Evolutionary conservation across 92 coral and sea anemone genomes (phyloP).

Genomic region (Palythoa caribaeorum): DNA sequence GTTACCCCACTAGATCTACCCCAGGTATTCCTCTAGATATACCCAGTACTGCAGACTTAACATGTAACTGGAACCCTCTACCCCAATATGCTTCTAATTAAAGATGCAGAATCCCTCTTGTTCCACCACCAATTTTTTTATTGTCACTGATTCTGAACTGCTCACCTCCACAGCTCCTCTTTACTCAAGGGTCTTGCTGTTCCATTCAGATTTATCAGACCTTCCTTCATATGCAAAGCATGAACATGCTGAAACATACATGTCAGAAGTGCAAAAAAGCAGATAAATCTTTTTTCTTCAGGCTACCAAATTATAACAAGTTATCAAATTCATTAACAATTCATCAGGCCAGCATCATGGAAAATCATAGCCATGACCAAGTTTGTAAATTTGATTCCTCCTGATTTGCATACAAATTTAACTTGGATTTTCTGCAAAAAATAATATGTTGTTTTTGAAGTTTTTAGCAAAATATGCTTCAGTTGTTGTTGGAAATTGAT

Average conservation of each 20-base stretch:
- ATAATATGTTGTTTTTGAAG: no score
- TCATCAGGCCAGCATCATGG: no score
- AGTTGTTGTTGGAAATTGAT: no score
- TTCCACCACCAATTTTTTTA: neutral
- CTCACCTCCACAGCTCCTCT: constrained; percentile 87
- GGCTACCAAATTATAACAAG: neutral
- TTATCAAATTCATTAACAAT: no score
- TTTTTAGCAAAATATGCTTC: no score
- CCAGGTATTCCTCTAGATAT: no score
- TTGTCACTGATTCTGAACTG: neutral
- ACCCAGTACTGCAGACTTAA: no score
- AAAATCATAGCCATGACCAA: no score
- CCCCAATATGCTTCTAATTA: neutral
- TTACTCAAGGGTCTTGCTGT: constrained; percentile 73
- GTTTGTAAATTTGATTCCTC: no score
- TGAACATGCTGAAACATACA: constrained; percentile 19
- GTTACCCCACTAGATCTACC: neutral
- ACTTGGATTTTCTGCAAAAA: no score
- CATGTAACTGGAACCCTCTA: neutral
- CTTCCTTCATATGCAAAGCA: constrained; percentile 17
- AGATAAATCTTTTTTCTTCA: neutral
- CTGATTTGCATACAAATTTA: no score
- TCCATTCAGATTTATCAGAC: constrained; percentile 51
- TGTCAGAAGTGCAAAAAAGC: neutral
- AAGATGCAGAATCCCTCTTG: no score